Evolutionary conservation across 2,797 vertebrate genomes (phyloP), one percentile per base, ranked within the genome.

Genomic region (Enteromius trimaculatus): DNA sequence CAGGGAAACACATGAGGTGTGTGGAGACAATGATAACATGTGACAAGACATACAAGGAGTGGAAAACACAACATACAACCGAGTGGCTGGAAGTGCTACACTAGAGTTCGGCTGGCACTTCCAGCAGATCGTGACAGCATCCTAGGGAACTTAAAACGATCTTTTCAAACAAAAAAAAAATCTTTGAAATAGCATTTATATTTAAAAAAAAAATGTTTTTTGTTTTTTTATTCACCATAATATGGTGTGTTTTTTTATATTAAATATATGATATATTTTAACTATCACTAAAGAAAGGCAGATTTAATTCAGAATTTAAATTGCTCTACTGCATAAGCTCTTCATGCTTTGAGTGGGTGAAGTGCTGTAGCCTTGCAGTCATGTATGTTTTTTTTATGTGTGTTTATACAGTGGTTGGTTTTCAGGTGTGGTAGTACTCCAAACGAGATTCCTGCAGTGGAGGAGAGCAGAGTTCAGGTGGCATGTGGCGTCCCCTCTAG

Each of bases 371-470:
- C n/a, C 51, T 51, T 74, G 42, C 6, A 42, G 53, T 39, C n/a
- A 23, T 77, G n/a, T 58, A 60, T 17, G 13, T 49, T 23, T 62
- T 53, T 42, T 11, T 0, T 34, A 1, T 78, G 23, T 78, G 21
- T 78, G 26, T 85, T 81, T 77, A 74, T 74, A 16, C 81, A 94
- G 91, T 88, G 88, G 70, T 88, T 93, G 53, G 88, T 92, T 1
- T 92, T 95, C 79, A 71, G 44, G 51, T 88, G 90, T 84, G 90
- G 91, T 70, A 92, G 93, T 79, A 88, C 87, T 3, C 92, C 90
- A 78, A 93, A 91, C 58, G 87, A 91, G 21, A 83, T 87, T 74
- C 92, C 90, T 4, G 92, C 90, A 6, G 86, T 89, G 5, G 91
- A 94, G 75, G 86, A 83, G 60, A 90, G 91, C 39, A 93, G 89